phyloP scores from a whole-genome alignment of 2,113 vertebrate genomes.

The Ictalurus punctatus region DNA sequence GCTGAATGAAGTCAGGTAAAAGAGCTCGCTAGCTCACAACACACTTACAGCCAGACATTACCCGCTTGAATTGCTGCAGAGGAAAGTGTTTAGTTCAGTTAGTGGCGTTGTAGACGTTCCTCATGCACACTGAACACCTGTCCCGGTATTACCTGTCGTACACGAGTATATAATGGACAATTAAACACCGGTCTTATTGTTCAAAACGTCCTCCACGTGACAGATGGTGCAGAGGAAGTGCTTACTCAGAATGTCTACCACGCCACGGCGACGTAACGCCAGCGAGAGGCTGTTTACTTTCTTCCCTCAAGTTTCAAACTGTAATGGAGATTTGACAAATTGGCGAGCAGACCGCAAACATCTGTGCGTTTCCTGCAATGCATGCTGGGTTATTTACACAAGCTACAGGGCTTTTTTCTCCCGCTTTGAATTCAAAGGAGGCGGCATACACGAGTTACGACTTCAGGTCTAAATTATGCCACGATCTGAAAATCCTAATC shows the following conservation, averaged over 20 bases:
- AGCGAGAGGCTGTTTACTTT: not conserved
- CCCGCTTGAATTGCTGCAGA: not conserved
- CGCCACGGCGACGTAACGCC: not conserved
- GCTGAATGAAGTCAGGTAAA: constrained; percentile 35
- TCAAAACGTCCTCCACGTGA: constrained; percentile 4
- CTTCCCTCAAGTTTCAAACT: constrained; percentile 13
- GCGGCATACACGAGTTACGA: too few species aligned
- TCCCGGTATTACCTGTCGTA: not conserved
- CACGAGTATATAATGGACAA: not conserved
- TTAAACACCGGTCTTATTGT: constrained; percentile 1
- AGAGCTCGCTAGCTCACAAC: constrained; percentile 14
- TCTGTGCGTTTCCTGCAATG: constrained; percentile 47
- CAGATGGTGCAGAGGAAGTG: constrained; percentile 20
- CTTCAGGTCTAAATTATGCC: not conserved
- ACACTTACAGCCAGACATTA: not conserved
- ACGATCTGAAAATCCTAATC: not conserved
- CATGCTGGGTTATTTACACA: constrained; percentile 53
- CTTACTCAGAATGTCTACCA: constrained; percentile 5
- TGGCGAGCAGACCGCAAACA: constrained; percentile 57
- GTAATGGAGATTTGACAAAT: constrained; percentile 50
- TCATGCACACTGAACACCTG: constrained; percentile 25
- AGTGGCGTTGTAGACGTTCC: not conserved
- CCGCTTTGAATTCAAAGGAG: not conserved
- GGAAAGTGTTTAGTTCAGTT: constrained; percentile 10
- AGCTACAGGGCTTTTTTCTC: constrained; percentile 23